phyloP scores from a whole-genome alignment of 2,797 vertebrate genomes.

The Myotis planiceps region DNA sequence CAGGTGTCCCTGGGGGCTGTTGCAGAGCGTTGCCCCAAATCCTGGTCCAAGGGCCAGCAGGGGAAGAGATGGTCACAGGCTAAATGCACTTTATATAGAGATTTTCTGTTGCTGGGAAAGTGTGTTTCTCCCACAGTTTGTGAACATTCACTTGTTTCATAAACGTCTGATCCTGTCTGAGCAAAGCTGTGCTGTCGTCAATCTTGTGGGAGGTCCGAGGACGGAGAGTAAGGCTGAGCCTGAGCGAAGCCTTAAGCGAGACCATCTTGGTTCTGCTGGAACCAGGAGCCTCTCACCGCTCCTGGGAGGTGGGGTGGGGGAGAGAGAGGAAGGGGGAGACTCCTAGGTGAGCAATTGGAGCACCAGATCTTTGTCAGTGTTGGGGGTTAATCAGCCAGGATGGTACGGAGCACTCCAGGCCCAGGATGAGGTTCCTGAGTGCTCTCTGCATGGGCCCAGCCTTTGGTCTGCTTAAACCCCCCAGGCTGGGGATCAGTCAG shows the following conservation, averaged over 20 bases:
- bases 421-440: background rate
- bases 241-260: background rate
- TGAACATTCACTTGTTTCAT: conserved; percentile 84
- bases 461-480: background rate
- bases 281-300: background rate
- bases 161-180: conserved; percentile 79
- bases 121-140: conserved; percentile 75
- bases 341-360: background rate
- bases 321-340: background rate
- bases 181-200: conserved; percentile 46
- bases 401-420: background rate
- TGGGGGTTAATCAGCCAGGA: background rate
- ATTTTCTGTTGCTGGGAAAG: conserved; percentile 75
- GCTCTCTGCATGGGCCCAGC: background rate
- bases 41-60: conserved; percentile 40
- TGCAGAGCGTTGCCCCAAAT: background rate
- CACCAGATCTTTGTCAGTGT: background rate
- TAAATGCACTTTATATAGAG: conserved; percentile 82
- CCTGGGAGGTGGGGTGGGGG: background rate
- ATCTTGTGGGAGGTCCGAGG: background rate
- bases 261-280: background rate
- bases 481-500: background rate
- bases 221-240: background rate
- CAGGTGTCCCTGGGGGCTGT: conserved; percentile 49
- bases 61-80: conserved; percentile 26